Base-by-base conservation (phyloP, 2,113 vertebrate genomes). In the Centrocercus urophasianus region DNA sequence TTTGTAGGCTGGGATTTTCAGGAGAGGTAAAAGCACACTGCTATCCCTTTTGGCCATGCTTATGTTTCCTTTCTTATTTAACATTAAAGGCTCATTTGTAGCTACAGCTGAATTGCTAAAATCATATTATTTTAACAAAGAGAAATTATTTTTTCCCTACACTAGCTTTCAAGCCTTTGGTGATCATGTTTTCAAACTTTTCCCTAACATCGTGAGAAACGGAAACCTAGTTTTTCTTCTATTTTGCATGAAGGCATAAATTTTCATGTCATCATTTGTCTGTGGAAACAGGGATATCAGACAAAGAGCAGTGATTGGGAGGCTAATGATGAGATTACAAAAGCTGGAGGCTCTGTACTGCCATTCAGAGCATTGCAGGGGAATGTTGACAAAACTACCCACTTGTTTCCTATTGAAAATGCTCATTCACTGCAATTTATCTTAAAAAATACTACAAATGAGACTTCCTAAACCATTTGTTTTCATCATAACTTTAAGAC, bases 221-320 rank as follows among this genome's bases (percentile, higher is more conserved):
- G 42, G 14, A 71, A 96, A 71, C 15, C 65, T 83, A 0, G 1
- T 70, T 76, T 71, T 83, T 54, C 24, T 77, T 89, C 80, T 64
- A 40, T 64, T 52, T 56, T 56, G 52, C 32, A 47, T 43, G 38
- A 67, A 63, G 88, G 56, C 20, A 83, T 45, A 67, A 60, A 75
- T 59, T 86, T 83, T 47, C 25, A 76, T 77, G 59, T 89, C 50
- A 88, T 81, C 74, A 38, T 32, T 18, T 93, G 75, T 83, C 54
- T 72, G 48, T 59, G 56, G 56, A 77, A 42, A 70, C 76, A 66
- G 32, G 65, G 40, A 50, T 67, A 88, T 57, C 32, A 50, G 67
- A 94, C 88, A 90, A 91, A 85, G 54, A 91, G 16, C 69, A 95
- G 56, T 86, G 88, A 93, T 3, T 74, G 52, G 34, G 52, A 92